Conservation (phyloP, 2,113 vertebrate genomes). For the Aldabrachelys gigantea region DNA sequence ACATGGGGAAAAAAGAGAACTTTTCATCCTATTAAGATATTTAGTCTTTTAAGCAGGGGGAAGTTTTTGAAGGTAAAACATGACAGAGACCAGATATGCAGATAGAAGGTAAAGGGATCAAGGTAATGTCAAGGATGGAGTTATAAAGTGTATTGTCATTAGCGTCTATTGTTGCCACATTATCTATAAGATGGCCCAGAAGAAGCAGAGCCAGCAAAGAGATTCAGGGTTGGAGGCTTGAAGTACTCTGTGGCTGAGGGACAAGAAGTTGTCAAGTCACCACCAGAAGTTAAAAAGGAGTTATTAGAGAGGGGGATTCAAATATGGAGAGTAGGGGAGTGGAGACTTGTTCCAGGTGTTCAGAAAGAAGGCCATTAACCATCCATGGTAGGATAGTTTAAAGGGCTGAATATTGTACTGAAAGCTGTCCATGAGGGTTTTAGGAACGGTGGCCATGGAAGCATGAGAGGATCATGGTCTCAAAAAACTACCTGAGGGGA, state of each 20-base stretch:
- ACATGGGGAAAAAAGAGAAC: background rate
- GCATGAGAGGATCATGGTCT: background rate
- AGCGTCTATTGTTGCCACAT: too few relatives aligned
- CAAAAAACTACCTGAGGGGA: background rate
- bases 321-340: background rate
- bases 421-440: background rate
- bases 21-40: background rate
- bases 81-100: background rate
- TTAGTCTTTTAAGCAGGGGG: background rate
- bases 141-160: background rate
- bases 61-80: background rate
- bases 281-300: background rate
- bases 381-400: background rate
- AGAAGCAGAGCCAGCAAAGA: background rate
- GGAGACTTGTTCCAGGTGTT: background rate
- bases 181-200: background rate
- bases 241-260: background rate
- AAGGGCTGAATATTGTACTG: background rate
- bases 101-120: background rate
- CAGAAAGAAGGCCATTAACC: background rate
- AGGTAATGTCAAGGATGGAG: background rate
- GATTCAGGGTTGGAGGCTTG: background rate
- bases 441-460: accelerated
- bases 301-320: background rate
- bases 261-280: background rate